A percentile compares a stretch with the other conserved stretches of the same genome.
These are phyloP conservation scores for Danio tinwini DNA, from an alignment of 2,797 vertebrate genomes.

Conservation along the genomic window DNA sequence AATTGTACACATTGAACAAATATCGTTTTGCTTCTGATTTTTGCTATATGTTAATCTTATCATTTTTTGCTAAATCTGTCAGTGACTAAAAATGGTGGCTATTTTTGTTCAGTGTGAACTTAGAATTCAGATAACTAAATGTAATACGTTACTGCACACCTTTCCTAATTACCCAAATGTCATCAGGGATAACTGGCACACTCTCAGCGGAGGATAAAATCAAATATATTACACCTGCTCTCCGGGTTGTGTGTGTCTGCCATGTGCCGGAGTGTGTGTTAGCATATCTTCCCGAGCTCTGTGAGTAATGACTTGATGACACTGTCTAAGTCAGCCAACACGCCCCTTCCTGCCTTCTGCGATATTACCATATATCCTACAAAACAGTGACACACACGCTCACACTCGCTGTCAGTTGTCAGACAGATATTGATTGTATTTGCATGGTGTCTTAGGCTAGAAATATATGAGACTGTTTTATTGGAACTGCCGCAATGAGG, in stretches of 20 bases:
- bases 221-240: constrained; percentile 51
- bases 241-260: background rate
- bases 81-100: too few species aligned
- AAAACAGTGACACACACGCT: constrained; percentile 68
- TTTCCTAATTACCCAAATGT: constrained; percentile 51
- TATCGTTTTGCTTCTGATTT: too few species aligned
- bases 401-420: constrained; percentile 49
- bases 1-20: too few species aligned
- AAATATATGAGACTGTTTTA: constrained; percentile 59
- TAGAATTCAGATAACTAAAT: too few species aligned
- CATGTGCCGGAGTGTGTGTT: constrained; percentile 16
- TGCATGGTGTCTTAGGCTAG: constrained; percentile 56
- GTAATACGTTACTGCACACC: too few species aligned
- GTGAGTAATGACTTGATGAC: constrained; percentile 55
- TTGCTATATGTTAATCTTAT: too few species aligned
- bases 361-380: constrained; percentile 61
- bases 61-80: too few species aligned
- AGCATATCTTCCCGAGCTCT: constrained; percentile 40
- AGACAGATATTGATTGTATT: constrained; percentile 61
- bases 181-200: constrained; percentile 53
- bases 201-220: constrained; percentile 50
- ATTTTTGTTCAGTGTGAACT: too few species aligned
- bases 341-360: constrained; percentile 62
- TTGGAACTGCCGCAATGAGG: constrained; percentile 49
- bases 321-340: constrained; percentile 51